These are phyloP conservation scores for Rhagonycha fulva DNA, from an alignment of 2,888 invertebrate species.

Conservation along the genomic window DNA sequence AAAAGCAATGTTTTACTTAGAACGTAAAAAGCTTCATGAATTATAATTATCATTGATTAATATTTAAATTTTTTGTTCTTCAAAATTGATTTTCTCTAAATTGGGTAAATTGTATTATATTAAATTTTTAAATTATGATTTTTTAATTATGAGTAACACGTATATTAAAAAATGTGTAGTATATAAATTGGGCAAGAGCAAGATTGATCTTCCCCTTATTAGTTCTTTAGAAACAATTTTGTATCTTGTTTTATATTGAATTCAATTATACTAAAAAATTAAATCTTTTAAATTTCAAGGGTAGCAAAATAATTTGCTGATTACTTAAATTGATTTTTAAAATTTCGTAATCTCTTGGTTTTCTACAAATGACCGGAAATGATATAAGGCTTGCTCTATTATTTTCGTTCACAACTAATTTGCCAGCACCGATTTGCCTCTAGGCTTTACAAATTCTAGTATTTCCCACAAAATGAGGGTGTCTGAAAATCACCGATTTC, in stretches of 20 bases:
- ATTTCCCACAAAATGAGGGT: slow-evolving; percentile 11
- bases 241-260: not conserved
- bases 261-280: not conserved
- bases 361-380: slow-evolving; percentile 15
- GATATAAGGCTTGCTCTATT: slow-evolving; percentile 14
- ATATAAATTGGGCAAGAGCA: no score
- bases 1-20: no score
- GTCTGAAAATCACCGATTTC: slow-evolving; percentile 5
- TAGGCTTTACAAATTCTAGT: slow-evolving; percentile 1
- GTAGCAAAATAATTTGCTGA: not conserved
- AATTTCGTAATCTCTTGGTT: not conserved
- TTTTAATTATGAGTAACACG: no score
- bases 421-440: slow-evolving; percentile 10
- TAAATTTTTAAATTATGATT: no score
- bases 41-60: no score
- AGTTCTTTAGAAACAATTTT: not conserved
- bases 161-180: no score
- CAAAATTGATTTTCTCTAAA: no score
- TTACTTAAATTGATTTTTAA: not conserved
- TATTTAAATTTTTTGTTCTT: no score
- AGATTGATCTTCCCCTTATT: not conserved
- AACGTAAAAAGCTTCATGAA: no score
- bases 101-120: no score
- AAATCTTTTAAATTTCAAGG: not conserved
- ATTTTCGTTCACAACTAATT: slow-evolving; percentile 17